Base-by-base conservation (phyloP, 1,140 invertebrate genomes). In the Trachymyrmex cornetzi region DNA sequence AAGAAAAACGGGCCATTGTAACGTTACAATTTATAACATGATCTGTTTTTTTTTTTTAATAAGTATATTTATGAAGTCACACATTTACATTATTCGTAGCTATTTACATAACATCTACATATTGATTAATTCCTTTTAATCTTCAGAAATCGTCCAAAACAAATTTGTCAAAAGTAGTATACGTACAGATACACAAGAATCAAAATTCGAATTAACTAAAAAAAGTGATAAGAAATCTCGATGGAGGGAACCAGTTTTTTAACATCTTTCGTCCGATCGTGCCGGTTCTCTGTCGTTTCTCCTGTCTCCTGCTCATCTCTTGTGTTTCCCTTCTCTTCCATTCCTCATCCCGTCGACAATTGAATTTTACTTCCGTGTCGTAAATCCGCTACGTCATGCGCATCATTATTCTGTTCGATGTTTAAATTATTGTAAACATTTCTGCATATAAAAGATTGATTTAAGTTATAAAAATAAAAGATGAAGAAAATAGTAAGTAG, bases 241-340 rank as follows among this genome's bases (percentile, higher is more conserved):
- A 69, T 55, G 81, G 85, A 90, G 90, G 89, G 89, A 94, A 94
- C 93, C 93, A 93, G 93, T 94, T 93, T 92, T 92, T 94, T 92
- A 90, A 92, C 87, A 89, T 94, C 90, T 91, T 91, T 87, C 67
- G 87, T 57, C 88, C 61, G 75, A 48, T 81, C 63, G 64, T 72
- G 69, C 77, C 59, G 81, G 59, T 89, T 74, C 57, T 75, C 59
- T 59, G 63, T 69, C 44, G 24, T 90, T 61, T 77, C 71, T 80
- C 69, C n/a, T 80, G 57, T 81, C 61, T 50, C 53, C n/a, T 53
- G 34, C 53, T 85, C 69, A 53, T 84, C 69, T 88, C 75, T 79
- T 50, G 14, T 50, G 19, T 53, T 63, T 34, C 64, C n/a, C 22
- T 19, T 57, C 44, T 64, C 44, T 71, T 6, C 50, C 61, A n/a